Base-by-base conservation (phyloP, 2,113 vertebrate species). In the Monopterus albus region DNA sequence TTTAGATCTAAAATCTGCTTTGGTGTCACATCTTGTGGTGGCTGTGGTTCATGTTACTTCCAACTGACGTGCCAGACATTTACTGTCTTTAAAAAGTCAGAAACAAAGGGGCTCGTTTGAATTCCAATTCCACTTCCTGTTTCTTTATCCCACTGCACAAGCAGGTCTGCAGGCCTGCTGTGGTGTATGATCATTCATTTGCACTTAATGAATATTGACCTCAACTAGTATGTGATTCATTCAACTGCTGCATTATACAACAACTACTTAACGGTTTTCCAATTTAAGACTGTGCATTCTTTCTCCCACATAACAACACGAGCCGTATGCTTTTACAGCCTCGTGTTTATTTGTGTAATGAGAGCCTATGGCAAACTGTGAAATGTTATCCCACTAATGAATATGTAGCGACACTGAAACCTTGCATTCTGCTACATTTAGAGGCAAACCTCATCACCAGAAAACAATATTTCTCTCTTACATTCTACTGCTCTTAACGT, bases 201-300 rank as follows among this genome's bases (percentile, higher is more conserved):
- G 47, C 53, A 75, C 36, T 45, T 67, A 72, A 83, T 83, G 56
- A 78, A 81, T 65, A 83, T 73, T 50, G 60, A 80, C 63, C 78
- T 66, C 14, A 63, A 25, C 78, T 49, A 35, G 65, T 28, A n/a
- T 38, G 45, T 23, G 25, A 73, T 85, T 68, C 29, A 59, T 76
- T 70, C 31, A 43, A 20, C 74, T 47, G 50, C 23, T 64, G 62
- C 49, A 49, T 76, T 56, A 72, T 29, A 73, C 63, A 64, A 50
- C n/a, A 8, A 56, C 51, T 57, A 53, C 59, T 59, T 59, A 61
- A 55, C 72, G 0, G 3, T 58, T 72, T 39, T 46, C 20, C 56
- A 43, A 43, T 70, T 84, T 64, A 59, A 36, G 47, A 18, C 50
- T 55, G 46, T 10, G 46, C 36, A 52, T 82, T 64, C 45, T 57